Base-by-base conservation (phyloP, 1,140 invertebrate species). In the Drosophila burlai region DNA sequence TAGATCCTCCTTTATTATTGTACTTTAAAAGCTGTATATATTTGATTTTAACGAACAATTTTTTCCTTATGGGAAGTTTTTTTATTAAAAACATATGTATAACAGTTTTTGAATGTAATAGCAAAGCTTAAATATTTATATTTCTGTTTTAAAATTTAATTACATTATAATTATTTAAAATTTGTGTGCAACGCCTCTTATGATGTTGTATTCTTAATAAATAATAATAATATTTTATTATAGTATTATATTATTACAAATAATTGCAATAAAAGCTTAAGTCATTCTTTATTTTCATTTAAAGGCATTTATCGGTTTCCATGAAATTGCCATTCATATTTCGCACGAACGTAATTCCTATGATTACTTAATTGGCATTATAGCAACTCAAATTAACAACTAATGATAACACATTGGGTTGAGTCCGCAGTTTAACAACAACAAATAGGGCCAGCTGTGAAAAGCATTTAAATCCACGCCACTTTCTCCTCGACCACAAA, bases 321-420 rank as follows among this genome's bases (percentile, higher is more conserved):
- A 6, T 16, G 18, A 8, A 26, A 42, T 26, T 36, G 7, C 1
- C 16, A 57, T 40, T 55, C 8, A 55, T 36, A 26, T 26, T 40
- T 40, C 47, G 18, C 8, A 16, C 24, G 34, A 16, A 26, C 16
- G 1, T 58, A 58, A 40, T 57, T 29, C 24, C 31, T 11, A 18
- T 57, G 15, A 40, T 62, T 36, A 67, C 21, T 52, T 36, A 67
- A 69, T 50, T 67, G 46, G 62, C 11, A 34, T 43, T 69, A 52
- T 29, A 52, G 49, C 31, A 46, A 43, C 62, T 43, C 62, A 43
- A 67, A 69, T 69, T 69, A 40, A 67, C 63, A 69, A 40, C 47
- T 67, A 69, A 54, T 69, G 40, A 71, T 71, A 68, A 43, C 63
- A 29, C 45, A 68, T 66, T 45, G 16, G 26, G 11, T 60, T 24